Conservation (phyloP, 2,888 invertebrate species). For the Colletes collaris region DNA sequence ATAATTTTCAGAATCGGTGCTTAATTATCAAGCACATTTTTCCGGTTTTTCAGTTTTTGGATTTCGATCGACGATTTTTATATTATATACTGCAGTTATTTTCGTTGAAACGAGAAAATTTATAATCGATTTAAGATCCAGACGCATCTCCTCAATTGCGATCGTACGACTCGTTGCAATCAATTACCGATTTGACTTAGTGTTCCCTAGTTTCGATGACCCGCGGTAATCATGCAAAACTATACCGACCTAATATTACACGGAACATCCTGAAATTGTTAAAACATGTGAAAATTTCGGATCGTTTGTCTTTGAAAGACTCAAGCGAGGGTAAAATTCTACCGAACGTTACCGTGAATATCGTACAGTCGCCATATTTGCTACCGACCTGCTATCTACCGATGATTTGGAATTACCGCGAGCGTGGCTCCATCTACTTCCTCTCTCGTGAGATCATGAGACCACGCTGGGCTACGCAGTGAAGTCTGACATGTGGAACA, state of each 20-base stretch:
- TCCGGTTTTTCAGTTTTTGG: too few species aligned
- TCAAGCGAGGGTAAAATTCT: slow-evolving; percentile 5
- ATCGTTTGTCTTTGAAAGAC: background rate
- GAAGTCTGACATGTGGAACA: slow-evolving; percentile 32
- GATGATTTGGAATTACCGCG: slow-evolving; percentile 35
- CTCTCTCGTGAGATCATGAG: slow-evolving; percentile 32
- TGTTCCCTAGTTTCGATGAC: background rate
- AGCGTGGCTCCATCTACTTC: slow-evolving; percentile 44
- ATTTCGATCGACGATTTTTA: too few species aligned
- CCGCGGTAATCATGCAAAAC: background rate
- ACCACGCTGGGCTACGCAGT: slow-evolving; percentile 31
- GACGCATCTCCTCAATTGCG: background rate
- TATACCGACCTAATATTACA: background rate
- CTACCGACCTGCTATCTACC: slow-evolving; percentile 41
- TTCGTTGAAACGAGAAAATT: too few species aligned
- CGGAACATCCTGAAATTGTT: background rate
- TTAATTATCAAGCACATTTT: too few species aligned
- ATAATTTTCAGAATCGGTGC: too few species aligned
- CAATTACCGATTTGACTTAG: slow-evolving; percentile 13
- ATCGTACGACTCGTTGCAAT: background rate
- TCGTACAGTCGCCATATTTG: slow-evolving; percentile 37
- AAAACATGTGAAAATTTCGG: background rate
- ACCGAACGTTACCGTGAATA: background rate
- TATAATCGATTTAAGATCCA: too few species aligned
- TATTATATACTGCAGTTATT: too few species aligned